Percentiles rank a stretch among this genome's conserved stretches.
These are phyloP conservation scores for Bufo gargarizans DNA, from an alignment of 2,113 vertebrate genomes.

Conservation along the genomic window DNA sequence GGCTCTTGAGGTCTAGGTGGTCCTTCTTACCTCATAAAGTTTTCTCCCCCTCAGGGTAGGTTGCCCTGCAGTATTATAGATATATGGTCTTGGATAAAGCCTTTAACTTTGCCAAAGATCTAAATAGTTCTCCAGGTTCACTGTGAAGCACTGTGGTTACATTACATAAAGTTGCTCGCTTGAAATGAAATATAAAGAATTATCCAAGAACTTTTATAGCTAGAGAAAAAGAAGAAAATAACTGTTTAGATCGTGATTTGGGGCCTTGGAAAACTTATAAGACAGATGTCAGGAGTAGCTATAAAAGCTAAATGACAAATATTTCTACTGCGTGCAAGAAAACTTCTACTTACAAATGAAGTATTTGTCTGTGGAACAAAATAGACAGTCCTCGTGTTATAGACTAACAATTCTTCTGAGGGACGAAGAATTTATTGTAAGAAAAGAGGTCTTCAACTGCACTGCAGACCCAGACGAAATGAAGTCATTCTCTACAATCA, in stretches of 20 bases:
- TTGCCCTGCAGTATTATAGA: conserved; percentile 42
- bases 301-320: conserved; percentile 13
- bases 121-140: conserved; percentile 42
- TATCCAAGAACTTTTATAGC: conserved; percentile 32
- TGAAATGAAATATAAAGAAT: conserved; percentile 14
- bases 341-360: conserved; percentile 28
- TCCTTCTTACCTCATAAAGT: conserved; percentile 53
- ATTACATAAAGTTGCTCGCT: conserved; percentile 39
- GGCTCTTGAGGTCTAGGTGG: conserved; percentile 57
- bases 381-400: conserved; percentile 6
- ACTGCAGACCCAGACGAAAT: not conserved
- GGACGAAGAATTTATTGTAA: not conserved
- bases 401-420: conserved; percentile 1
- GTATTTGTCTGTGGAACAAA: conserved; percentile 24
- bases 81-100: conserved; percentile 37
- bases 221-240: conserved; percentile 36
- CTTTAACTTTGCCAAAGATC: conserved; percentile 47
- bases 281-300: conserved; percentile 11
- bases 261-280: conserved; percentile 17
- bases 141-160: conserved; percentile 50
- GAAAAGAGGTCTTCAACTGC: not conserved
- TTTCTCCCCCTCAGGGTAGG: conserved; percentile 52
- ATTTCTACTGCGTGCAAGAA: conserved; percentile 11
- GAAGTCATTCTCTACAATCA: not conserved
- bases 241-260: not conserved